Evolutionary conservation across 2,888 invertebrate species (phyloP).

Genomic region (Ornithoptera priamus): DNA sequence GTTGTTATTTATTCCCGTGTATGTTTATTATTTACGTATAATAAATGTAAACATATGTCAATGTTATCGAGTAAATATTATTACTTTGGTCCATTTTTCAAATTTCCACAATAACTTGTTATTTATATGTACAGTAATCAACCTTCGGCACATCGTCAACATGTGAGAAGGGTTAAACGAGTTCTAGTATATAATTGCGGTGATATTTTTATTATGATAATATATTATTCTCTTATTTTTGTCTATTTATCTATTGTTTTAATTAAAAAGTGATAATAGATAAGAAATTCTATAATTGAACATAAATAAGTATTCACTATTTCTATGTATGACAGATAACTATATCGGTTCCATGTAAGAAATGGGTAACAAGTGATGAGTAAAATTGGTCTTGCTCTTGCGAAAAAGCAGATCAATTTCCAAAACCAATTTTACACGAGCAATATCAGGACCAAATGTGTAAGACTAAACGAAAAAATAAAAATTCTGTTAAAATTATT

Average conservation of each 20-base stretch:
- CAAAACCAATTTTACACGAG: too few relatives aligned
- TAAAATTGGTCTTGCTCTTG: too few relatives aligned
- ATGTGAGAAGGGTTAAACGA: not conserved
- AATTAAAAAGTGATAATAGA: too few relatives aligned
- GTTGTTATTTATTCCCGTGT: not conserved
- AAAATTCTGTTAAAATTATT: too few relatives aligned
- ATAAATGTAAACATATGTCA: not conserved
- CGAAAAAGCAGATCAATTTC: too few relatives aligned
- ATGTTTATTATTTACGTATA: not conserved
- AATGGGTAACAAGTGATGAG: not conserved
- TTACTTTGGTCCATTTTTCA: conserved; percentile 2
- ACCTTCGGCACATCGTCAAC: not conserved
- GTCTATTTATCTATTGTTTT: too few relatives aligned
- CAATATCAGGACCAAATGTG: too few relatives aligned
- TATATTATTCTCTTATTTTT: too few relatives aligned
- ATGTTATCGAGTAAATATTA: not conserved
- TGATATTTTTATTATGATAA: not conserved
- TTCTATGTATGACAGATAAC: not conserved
- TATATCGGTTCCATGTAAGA: not conserved
- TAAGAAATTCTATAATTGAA: too few relatives aligned
- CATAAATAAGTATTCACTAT: too few relatives aligned
- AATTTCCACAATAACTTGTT: not conserved
- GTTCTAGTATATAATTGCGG: not conserved
- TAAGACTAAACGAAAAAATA: too few relatives aligned
- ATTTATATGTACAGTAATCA: not conserved